Conservation (phyloP, 30 jellyfish, hydroid and myxozoan species). For the Catostylus mosaicus region DNA sequence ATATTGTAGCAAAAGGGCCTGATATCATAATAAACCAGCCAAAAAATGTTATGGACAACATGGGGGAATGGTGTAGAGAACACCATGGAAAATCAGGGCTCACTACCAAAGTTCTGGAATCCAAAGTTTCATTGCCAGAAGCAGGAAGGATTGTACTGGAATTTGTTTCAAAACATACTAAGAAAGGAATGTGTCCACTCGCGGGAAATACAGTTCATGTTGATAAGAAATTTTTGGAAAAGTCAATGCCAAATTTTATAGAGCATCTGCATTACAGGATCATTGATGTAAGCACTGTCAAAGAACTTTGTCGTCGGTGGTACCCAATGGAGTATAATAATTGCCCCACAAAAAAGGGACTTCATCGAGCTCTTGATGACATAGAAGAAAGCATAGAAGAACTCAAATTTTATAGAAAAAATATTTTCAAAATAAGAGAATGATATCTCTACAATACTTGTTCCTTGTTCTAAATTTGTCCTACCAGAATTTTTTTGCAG, state of each 20-base stretch:
- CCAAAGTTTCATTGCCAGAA: constrained; percentile 64
- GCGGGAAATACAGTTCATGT: constrained; percentile 91
- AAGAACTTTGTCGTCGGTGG: constrained; percentile 87
- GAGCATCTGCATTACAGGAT: constrained; percentile 84
- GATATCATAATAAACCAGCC: constrained; percentile 84
- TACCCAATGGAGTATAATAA: constrained; percentile 60
- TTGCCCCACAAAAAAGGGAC: constrained; percentile 59
- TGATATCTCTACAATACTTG: no score
- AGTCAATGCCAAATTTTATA: constrained; percentile 82
- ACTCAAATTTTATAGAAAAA: constrained; percentile 65
- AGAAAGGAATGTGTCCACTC: constrained; percentile 63
- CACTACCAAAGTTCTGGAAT: constrained; percentile 72
- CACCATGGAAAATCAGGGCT: constrained; percentile 93
- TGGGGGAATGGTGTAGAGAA: constrained; percentile 96
- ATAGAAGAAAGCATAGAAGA: constrained; percentile 84
- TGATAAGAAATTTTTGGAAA: constrained; percentile 79
- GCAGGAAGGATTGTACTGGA: constrained; percentile 79
- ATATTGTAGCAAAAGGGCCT: constrained; percentile 80
- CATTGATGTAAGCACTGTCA: constrained; percentile 86
- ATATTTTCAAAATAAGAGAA: constrained; percentile 35
- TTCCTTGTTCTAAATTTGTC: no score
- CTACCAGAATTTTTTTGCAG: no score
- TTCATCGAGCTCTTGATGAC: constrained; percentile 88
- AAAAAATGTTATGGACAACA: constrained; percentile 71
- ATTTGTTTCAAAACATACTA: constrained; percentile 69